A percentile compares a stretch with the other conserved stretches of the same genome.
These are phyloP conservation scores for Polia nebulosa DNA, from an alignment of 2,888 invertebrate species.

Conservation along the genomic window DNA sequence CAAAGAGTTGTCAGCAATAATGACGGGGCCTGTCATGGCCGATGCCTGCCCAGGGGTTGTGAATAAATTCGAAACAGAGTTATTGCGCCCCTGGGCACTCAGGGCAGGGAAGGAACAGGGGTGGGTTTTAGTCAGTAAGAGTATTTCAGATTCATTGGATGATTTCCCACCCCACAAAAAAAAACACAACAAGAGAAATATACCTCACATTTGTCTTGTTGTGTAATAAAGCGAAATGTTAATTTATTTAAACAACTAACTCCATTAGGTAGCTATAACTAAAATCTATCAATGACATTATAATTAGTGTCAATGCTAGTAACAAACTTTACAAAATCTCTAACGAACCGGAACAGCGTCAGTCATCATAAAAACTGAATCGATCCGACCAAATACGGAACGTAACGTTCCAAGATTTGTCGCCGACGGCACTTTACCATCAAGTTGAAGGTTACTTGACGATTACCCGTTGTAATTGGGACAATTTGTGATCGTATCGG, in stretches of 20 bases:
- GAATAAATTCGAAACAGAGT: no score
- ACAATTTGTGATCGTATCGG: constrained; percentile 67
- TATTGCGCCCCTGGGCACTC: no score
- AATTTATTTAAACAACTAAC: constrained; percentile 10
- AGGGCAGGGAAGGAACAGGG: no score
- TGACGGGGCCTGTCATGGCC: no score
- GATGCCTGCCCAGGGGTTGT: no score
- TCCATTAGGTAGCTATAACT: background rate
- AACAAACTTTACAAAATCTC: constrained; percentile 43
- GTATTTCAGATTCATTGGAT: no score
- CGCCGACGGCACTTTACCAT: constrained; percentile 59
- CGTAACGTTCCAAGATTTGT: constrained; percentile 39
- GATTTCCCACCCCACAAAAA: no score
- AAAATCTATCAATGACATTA: constrained; percentile 40
- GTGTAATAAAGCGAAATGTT: background rate
- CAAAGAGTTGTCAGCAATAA: no score
- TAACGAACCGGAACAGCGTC: constrained; percentile 37
- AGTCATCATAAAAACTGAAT: constrained; percentile 45
- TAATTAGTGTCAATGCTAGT: constrained; percentile 59
- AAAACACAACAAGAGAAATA: no score
- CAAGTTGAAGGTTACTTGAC: constrained; percentile 66
- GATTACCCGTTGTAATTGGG: constrained; percentile 68
- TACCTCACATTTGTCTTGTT: no score
- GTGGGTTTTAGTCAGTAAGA: no score
- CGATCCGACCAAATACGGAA: constrained; percentile 32